Percentiles rank a stretch among this genome's conserved stretches.
These are phyloP conservation scores for Drosophila novamexicana DNA, from an alignment of 1,140 invertebrate genomes.

Conservation along the genomic window DNA sequence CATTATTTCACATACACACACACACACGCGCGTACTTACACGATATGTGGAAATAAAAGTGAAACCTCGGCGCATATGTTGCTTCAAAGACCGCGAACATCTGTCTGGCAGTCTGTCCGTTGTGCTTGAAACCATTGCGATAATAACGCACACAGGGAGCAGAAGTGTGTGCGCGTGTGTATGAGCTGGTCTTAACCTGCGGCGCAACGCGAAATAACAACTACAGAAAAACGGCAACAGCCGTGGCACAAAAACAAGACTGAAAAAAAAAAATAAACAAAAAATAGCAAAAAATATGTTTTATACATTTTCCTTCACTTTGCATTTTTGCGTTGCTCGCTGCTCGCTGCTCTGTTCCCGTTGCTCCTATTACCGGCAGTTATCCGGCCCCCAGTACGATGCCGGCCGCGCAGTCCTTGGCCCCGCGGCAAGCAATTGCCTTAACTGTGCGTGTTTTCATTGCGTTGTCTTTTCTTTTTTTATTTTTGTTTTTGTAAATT, in stretches of 20 bases:
- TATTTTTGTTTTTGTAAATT: conserved; percentile 74
- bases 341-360: conserved; percentile 17
- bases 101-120: conserved; percentile 20
- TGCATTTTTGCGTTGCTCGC: conserved; percentile 57
- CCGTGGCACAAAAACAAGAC: conserved; percentile 47
- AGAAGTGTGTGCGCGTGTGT: conserved; percentile 20
- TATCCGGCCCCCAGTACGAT: conserved; percentile 9
- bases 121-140: conserved; percentile 63
- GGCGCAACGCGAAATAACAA: conserved; percentile 61
- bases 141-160: conserved; percentile 58
- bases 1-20: conserved; percentile 68
- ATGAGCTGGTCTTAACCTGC: conserved; percentile 68
- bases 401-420: background rate
- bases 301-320: conserved; percentile 76
- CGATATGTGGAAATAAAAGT: conserved; percentile 58
- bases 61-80: conserved; percentile 74
- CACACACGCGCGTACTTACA: conserved; percentile 6
- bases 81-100: conserved; percentile 62
- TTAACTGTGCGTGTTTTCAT: conserved; percentile 46
- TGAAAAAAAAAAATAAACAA: conserved; percentile 28
- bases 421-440: conserved; percentile 37
- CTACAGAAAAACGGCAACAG: conserved; percentile 50
- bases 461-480: conserved; percentile 40
- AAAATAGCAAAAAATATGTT: conserved; percentile 77
- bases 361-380: conserved; percentile 34